Percentiles rank a stretch among this genome's conserved stretches.
Evolutionary conservation across 2,888 invertebrate species (phyloP).

Genomic region (Melanostoma mellinum): DNA sequence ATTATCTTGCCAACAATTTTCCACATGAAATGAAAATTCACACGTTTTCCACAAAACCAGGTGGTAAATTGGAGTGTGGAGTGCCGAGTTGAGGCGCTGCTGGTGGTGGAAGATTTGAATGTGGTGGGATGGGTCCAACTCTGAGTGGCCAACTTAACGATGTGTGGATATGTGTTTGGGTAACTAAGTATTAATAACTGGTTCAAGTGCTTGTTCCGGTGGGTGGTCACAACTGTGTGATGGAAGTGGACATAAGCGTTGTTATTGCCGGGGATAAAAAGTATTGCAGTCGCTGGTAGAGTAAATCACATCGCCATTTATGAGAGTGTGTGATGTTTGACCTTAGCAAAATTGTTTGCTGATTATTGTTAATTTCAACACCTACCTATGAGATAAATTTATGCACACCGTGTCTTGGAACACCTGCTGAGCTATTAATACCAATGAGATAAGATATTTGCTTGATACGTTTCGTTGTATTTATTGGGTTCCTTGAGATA

Average conservation of each 20-base stretch:
- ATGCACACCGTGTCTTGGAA: conserved; percentile 55
- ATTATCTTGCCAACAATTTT: conserved; percentile 66
- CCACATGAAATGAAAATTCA: conserved; percentile 71
- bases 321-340: background rate
- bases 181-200: conserved; percentile 22
- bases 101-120: conserved; percentile 7
- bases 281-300: conserved; percentile 35
- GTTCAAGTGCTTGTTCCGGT: conserved; percentile 66
- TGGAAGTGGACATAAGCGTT: conserved; percentile 43
- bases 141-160: conserved; percentile 63
- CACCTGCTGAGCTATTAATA: conserved; percentile 70
- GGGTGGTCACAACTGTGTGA: conserved; percentile 50
- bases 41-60: conserved; percentile 46
- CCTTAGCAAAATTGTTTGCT: conserved; percentile 31
- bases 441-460: conserved; percentile 65
- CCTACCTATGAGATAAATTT: conserved; percentile 58
- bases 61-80: conserved; percentile 27
- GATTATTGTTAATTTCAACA: conserved; percentile 66
- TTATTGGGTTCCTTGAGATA: conserved; percentile 43
- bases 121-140: conserved; percentile 61
- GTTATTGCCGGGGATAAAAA: conserved; percentile 21
- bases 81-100: conserved; percentile 25
- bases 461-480: conserved; percentile 19
- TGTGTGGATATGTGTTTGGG: conserved; percentile 53
- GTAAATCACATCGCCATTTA: conserved; percentile 40